These are phyloP conservation scores for Rallus limicola DNA, from an alignment of 2,113 vertebrate species.

Conservation along the genomic window DNA sequence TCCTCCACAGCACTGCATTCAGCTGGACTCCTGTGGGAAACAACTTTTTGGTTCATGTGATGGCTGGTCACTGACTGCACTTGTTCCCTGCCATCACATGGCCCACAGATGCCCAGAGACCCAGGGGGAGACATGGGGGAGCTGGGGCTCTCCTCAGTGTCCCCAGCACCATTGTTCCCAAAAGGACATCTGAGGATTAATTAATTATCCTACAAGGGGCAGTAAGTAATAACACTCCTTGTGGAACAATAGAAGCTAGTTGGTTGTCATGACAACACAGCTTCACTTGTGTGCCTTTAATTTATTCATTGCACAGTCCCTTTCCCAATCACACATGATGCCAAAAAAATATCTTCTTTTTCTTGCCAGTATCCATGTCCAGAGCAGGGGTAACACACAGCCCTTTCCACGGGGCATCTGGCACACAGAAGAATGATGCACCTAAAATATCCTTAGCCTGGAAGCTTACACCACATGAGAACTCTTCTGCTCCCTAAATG, in stretches of 20 bases:
- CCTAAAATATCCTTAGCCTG: slow-evolving; percentile 3
- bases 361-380: slow-evolving; percentile 30
- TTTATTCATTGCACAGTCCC: slow-evolving; percentile 59
- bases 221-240: slow-evolving; percentile 63
- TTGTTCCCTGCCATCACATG: neutral
- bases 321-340: neutral
- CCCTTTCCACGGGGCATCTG: neutral
- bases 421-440: slow-evolving; percentile 1
- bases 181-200: slow-evolving; percentile 58
- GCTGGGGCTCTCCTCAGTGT: neutral
- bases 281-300: slow-evolving; percentile 55
- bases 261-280: slow-evolving; percentile 33
- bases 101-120: neutral
- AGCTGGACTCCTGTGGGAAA: neutral
- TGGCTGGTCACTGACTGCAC: neutral
- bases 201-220: slow-evolving; percentile 65
- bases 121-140: neutral
- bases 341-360: slow-evolving; percentile 52
- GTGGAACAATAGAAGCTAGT: slow-evolving; percentile 60
- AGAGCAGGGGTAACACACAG: slow-evolving; percentile 2
- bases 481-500: neutral
- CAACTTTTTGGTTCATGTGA: neutral
- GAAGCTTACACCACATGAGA: neutral
- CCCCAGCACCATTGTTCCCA: slow-evolving; percentile 29
- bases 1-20: neutral